Evolutionary conservation across 1,140 invertebrate genomes (phyloP), one percentile per base, ranked within the genome.

Genomic region (Platyura marginata): DNA sequence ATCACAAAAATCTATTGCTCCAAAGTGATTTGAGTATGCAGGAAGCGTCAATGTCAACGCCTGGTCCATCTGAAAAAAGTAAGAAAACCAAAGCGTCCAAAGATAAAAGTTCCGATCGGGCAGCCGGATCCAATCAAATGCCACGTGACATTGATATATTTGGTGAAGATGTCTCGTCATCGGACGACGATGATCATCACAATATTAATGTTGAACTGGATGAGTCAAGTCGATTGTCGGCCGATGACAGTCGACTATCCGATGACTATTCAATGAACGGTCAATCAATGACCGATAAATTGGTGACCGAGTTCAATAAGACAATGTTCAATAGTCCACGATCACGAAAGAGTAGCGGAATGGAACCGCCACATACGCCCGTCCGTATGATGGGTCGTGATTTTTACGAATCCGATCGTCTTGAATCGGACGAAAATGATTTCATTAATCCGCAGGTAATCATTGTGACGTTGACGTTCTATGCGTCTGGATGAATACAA

Each of bases 131-230:
- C 34, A 36, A n/a, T n/a, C 8, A 21, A 51, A 63, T 57, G 54
- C 58, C 63, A 75, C 72, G 44, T 79, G 81, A 51, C 77, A 83
- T 38, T 51, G 84, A 91, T 51, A 85, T 91, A 56, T 93, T 92
- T 66, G 88, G 89, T 35, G 85, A 82, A 51, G 75, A 77, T 33
- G 74, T 90, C 0, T 89, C 84, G 56, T 84, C 87, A 51, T 87
- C 82, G 35, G 80, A 83, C 45, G 81, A 84, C 54, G 75, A 79
- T 47, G 71, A 77, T 46, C 70, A 73, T 5, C 74, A 74, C 53
- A 69, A 76, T 25, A 77, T 81, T 49, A 75, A 81, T 41, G 68
- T 80, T 48, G 82, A 86, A 51, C 54, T 85, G 37, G 82, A 88
- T 53, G 84, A 89, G 50, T 81, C 71, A 37, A 81, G 81, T 47